Base-by-base conservation (phyloP, 2,797 vertebrate species). In the Sebastes ruberrimus region DNA sequence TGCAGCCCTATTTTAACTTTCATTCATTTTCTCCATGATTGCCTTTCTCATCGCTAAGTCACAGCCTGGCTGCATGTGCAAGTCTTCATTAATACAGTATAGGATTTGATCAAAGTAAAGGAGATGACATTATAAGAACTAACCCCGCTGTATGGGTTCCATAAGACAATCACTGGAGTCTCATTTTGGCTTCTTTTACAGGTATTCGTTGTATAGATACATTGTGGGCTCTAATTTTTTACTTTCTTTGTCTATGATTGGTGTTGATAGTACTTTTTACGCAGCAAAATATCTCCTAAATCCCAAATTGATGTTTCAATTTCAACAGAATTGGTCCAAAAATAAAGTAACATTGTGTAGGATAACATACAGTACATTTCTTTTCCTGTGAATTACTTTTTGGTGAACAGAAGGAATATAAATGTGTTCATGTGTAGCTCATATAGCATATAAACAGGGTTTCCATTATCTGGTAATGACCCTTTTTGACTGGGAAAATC, bases 1-100 rank as follows among this genome's bases (percentile, higher is more conserved):
- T 23, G 55, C 1, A n/a, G 71, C 14, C 25, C 63, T 53, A 53
- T 73, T 91, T 86, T 70, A 78, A 83, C 74, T 79, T 82, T 49
- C 68, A 81, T 83, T 90, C 49, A 86, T 92, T 87, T 89, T 89
- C 87, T 82, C 81, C 78, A 80, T 84, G 83, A 91, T 88, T 91
- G 86, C 83, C 74, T 88, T 71, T 73, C 74, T 89, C 69, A 60
- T 61, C 65, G 73, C 32, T 64, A 59, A 83, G 62, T 77, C 49
- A 38, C 55, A 55, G 56, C 49, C 27, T 32, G 55, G 32, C 69
- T 49, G 82, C 59, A 68, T 61, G 74, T 62, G 67, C 57, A 84
- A 62, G 62, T 73, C 70, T 87, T 80, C 73, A 87, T 91, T 88
- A 90, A 74, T 23, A 73, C 81, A 69, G 69, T 61, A 76, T 42